phyloP scores from a whole-genome alignment of 2,113 vertebrate genomes.

The Panurus biarmicus region DNA sequence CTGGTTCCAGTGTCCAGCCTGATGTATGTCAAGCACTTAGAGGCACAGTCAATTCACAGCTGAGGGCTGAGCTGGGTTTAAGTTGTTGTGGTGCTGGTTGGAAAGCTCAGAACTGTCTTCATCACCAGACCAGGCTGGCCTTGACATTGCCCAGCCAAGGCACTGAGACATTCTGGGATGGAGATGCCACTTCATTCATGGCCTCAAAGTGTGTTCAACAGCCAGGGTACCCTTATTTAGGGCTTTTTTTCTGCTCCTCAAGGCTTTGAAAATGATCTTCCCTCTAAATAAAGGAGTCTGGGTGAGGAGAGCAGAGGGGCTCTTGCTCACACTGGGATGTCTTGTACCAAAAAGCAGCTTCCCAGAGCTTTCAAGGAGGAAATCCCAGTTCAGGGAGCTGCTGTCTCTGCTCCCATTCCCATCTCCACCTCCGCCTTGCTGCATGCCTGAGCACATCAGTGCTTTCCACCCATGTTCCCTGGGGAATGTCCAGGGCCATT shows the following conservation, averaged over 20 bases:
- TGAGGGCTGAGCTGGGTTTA: not conserved
- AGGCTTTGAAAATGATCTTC: not conserved
- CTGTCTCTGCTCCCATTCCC: not conserved
- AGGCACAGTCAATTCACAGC: not conserved
- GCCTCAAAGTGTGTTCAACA: not conserved
- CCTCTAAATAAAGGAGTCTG: not conserved
- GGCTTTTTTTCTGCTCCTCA: not conserved
- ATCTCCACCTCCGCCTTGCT: rapidly evolving
- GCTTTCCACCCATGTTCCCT: not conserved
- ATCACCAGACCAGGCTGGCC: not conserved
- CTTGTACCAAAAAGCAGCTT: not conserved
- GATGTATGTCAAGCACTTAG: not conserved
- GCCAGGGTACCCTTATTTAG: not conserved
- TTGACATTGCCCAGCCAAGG: not conserved
- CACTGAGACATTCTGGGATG: not conserved
- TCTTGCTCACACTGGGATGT: not conserved
- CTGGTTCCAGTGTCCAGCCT: not conserved
- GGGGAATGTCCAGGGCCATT: rapidly evolving
- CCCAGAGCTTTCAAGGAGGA: not conserved
- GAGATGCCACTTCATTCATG: not conserved
- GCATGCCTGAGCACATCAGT: not conserved
- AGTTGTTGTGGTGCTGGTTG: not conserved
- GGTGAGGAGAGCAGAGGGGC: not conserved
- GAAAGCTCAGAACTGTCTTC: not conserved
- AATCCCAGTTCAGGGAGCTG: not conserved